phyloP scores from a whole-genome alignment of 2,888 invertebrate genomes.

The Andrena praecox region DNA sequence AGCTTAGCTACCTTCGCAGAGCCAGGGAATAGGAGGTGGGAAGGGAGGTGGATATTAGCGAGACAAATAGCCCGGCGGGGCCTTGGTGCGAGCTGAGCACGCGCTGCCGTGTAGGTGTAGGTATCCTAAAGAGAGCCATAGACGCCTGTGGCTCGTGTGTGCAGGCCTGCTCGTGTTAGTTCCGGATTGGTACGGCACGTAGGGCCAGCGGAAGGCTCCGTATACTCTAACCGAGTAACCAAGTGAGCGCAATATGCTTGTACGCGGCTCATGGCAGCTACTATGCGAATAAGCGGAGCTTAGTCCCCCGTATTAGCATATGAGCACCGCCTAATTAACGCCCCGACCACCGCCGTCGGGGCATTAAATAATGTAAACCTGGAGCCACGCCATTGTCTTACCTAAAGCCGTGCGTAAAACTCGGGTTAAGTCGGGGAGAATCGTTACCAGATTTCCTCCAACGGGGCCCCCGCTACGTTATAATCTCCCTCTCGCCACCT shows the following conservation, averaged over 20 bases:
- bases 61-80: slow-evolving; percentile 79
- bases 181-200: slow-evolving; percentile 55
- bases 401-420: slow-evolving; percentile 83
- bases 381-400: slow-evolving; percentile 80
- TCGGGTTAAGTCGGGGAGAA: slow-evolving; percentile 76
- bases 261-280: slow-evolving; percentile 81
- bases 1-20: slow-evolving; percentile 12
- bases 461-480: slow-evolving; percentile 11
- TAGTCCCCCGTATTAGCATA: slow-evolving; percentile 84
- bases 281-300: slow-evolving; percentile 83
- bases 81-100: slow-evolving; percentile 50
- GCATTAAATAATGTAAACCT: slow-evolving; percentile 79
- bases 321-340: slow-evolving; percentile 84
- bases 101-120: slow-evolving; percentile 27
- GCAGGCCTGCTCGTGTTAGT: slow-evolving; percentile 43
- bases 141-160: not conserved
- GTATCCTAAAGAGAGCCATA: slow-evolving; percentile 12
- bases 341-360: slow-evolving; percentile 73
- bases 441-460: slow-evolving; percentile 67
- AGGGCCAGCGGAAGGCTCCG: slow-evolving; percentile 48
- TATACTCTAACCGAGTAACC: slow-evolving; percentile 73
- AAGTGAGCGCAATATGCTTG: slow-evolving; percentile 78
- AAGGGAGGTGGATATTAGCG: slow-evolving; percentile 77
- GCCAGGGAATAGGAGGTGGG: slow-evolving; percentile 16
- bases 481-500: slow-evolving; percentile 41